Evolutionary conservation across 2,797 vertebrate species (phyloP).

Genomic region (Dipus sagitta): DNA sequence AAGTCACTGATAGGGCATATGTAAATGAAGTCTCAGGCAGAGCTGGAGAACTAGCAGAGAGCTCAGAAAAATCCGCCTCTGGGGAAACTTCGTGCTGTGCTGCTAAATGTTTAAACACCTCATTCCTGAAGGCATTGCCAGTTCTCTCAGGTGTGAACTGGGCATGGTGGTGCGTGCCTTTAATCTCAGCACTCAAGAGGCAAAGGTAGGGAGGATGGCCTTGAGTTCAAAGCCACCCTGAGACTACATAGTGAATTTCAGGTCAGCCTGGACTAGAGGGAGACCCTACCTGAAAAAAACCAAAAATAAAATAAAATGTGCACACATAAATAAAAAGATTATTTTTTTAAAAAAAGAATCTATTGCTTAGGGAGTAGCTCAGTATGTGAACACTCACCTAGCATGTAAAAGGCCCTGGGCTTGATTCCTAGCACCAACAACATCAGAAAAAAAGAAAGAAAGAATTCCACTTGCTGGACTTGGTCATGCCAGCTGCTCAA

Average conservation of each 20-base stretch:
- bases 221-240: too few species aligned
- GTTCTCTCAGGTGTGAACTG: neutral
- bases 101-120: neutral
- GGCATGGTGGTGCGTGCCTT: too few species aligned
- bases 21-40: neutral
- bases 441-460: neutral
- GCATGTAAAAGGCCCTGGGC: neutral
- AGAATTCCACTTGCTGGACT: neutral
- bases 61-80: neutral
- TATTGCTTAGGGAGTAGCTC: neutral
- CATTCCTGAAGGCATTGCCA: too few species aligned
- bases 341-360: neutral
- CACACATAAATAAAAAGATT: neutral
- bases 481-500: neutral
- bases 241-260: too few species aligned
- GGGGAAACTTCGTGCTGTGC: fast-evolving
- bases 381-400: neutral
- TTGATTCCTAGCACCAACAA: neutral
- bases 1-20: neutral
- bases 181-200: too few species aligned
- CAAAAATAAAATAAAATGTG: too few species aligned
- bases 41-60: too few species aligned
- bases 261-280: too few species aligned
- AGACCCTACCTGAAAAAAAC: too few species aligned
- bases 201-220: too few species aligned